Percentiles rank a stretch among this genome's conserved stretches.
Conservation (phyloP, 1,140 invertebrate genomes). For the Rhizoglyphus robini region DNA sequence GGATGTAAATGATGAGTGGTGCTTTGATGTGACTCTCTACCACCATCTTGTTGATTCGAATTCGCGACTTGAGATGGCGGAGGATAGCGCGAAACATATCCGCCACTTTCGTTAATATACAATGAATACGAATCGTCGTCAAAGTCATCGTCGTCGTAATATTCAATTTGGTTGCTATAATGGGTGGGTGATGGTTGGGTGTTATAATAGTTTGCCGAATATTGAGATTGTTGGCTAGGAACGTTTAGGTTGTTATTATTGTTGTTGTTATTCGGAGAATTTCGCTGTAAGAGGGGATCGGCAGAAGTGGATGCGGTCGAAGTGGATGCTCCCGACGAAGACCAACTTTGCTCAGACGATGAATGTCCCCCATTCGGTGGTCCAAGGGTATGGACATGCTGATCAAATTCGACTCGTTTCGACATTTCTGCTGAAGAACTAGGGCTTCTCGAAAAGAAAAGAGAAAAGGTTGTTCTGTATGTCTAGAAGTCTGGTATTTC, state of each 20-base stretch:
- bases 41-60: not conserved
- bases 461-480: too few species aligned
- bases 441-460: too few species aligned
- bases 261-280: not conserved
- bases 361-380: too few species aligned
- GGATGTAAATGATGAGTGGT: constrained; percentile 1
- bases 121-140: not conserved
- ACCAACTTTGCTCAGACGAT: constrained; percentile 1
- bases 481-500: too few species aligned
- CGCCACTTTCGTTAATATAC: not conserved
- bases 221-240: not conserved
- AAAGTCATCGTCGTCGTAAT: constrained; percentile 5
- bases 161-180: not conserved
- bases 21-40: not conserved
- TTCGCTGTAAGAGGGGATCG: not conserved
- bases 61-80: too few species aligned
- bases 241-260: not conserved
- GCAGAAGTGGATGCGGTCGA: not conserved
- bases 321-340: not conserved
- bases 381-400: not conserved
- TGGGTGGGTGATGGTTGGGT: not conserved
- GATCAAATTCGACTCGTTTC: constrained; percentile 3
- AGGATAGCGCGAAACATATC: not conserved
- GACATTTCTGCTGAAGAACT: not conserved
- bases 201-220: not conserved